Percentiles rank a stretch among this genome's conserved stretches.
Conservation (phyloP, 2,113 vertebrate genomes). For the Furnarius figulus region DNA sequence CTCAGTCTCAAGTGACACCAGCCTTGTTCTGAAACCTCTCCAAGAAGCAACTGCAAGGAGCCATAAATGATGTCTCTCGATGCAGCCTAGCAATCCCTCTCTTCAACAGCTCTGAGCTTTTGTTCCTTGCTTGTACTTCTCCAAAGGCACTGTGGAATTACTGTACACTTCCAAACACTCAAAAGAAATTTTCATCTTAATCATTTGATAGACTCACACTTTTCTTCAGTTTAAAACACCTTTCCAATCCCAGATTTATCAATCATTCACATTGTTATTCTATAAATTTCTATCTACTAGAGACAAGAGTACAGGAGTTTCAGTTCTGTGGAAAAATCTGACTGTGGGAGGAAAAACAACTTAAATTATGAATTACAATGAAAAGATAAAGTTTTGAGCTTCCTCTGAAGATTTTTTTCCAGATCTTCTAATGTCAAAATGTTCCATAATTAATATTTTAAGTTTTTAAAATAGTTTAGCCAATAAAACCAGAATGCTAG, state of each 20-base stretch:
- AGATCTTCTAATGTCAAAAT: not conserved
- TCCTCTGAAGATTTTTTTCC: not conserved
- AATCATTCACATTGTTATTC: slow-evolving; percentile 51
- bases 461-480: not conserved
- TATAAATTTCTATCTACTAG: not conserved
- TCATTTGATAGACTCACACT: not conserved
- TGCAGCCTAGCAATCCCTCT: not conserved
- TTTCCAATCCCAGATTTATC: not conserved
- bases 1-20: not conserved
- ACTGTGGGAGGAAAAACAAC: slow-evolving; percentile 8
- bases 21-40: not conserved
- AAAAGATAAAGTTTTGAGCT: slow-evolving; percentile 8
- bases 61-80: accelerated
- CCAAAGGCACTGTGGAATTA: not conserved
- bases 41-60: accelerated
- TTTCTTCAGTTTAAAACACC: not conserved
- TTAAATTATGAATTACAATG: slow-evolving; percentile 46
- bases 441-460: not conserved
- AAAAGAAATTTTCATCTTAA: not conserved
- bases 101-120: not conserved
- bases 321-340: not conserved
- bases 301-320: not conserved
- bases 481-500: not conserved
- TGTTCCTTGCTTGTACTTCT: not conserved
- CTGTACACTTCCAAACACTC: not conserved